Conservation (phyloP, 2,888 invertebrate species). For the Gymnoscelis rufifasciata region DNA sequence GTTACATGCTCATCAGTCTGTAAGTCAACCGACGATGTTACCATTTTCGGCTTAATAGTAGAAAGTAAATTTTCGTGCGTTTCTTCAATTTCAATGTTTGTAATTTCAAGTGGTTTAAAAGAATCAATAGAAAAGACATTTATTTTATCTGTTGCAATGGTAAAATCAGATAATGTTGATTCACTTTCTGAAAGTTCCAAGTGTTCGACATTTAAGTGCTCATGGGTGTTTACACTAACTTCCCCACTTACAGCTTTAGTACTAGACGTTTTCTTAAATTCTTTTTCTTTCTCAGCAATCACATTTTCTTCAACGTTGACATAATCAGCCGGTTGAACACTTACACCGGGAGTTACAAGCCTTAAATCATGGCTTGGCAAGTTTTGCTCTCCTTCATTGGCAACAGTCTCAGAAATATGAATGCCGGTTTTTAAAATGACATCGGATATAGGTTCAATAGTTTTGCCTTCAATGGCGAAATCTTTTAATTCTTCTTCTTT, state of each 20-base stretch:
- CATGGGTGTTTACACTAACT: slow-evolving; percentile 38
- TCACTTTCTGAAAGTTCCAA: slow-evolving; percentile 44
- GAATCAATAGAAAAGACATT: slow-evolving; percentile 40
- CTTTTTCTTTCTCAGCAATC: slow-evolving; percentile 47
- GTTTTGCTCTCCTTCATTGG: slow-evolving; percentile 44
- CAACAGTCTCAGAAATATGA: slow-evolving; percentile 44
- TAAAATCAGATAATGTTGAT: slow-evolving; percentile 30
- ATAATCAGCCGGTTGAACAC: slow-evolving; percentile 62
- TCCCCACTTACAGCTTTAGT: slow-evolving; percentile 37
- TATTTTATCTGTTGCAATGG: slow-evolving; percentile 31
- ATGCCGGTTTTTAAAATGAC: slow-evolving; percentile 37
- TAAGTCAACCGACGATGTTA: slow-evolving; percentile 36
- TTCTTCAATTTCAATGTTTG: slow-evolving; percentile 72
- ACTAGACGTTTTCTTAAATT: slow-evolving; percentile 30
- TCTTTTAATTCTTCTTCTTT: slow-evolving; percentile 44
- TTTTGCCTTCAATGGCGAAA: slow-evolving; percentile 32
- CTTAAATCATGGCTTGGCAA: slow-evolving; percentile 37
- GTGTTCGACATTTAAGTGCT: slow-evolving; percentile 48
- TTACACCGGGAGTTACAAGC: slow-evolving; percentile 53
- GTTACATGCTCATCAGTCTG: slow-evolving; percentile 66
- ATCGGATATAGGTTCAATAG: slow-evolving; percentile 37
- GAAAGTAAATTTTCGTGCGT: slow-evolving; percentile 37
- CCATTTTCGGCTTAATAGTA: slow-evolving; percentile 28
- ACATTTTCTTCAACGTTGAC: slow-evolving; percentile 45
- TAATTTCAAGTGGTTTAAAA: slow-evolving; percentile 49